Percentiles rank a stretch among this genome's conserved stretches.
Conservation (phyloP, 2,113 vertebrate species). For the Clarias gariepinus region DNA sequence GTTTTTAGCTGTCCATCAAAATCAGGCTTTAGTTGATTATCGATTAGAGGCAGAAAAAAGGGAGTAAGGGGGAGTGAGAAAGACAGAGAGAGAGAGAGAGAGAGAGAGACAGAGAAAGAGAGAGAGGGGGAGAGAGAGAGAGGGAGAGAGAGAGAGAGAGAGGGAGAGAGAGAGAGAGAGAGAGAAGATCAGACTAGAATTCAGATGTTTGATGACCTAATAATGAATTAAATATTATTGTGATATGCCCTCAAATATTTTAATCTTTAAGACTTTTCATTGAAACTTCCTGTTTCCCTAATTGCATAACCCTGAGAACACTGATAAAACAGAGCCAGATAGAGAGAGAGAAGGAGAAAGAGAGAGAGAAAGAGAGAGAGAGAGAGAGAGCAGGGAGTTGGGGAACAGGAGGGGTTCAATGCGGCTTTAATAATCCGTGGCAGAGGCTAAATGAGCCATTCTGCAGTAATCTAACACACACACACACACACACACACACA, state of each 20-base stretch:
- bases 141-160: neutral
- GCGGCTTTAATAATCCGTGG: constrained; percentile 75
- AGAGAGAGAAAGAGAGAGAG: constrained; percentile 49
- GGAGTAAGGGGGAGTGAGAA: neutral
- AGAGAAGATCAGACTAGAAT: neutral
- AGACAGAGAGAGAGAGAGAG: neutral
- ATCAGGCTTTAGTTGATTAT: neutral
- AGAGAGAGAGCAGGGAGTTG: constrained; percentile 47
- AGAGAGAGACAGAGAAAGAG: neutral
- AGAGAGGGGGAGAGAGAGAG: neutral
- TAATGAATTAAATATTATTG: neutral
- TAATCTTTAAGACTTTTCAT: constrained; percentile 61
- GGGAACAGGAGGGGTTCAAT: constrained; percentile 66
- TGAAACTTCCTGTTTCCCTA: constrained; percentile 70
- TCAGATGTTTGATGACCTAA: neutral
- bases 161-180: neutral
- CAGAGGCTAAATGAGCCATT: constrained; percentile 73
- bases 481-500: constrained; percentile 32
- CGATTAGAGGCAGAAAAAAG: neutral
- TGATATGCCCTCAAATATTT: neutral
- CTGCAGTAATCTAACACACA: constrained; percentile 66
- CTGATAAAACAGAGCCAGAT: neutral
- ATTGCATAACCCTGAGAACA: constrained; percentile 30
- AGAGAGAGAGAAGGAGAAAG: constrained; percentile 10
- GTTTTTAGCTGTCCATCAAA: constrained; percentile 15